Base-by-base conservation (phyloP, 1,140 invertebrate species). In the Neodiprion fabricii region DNA sequence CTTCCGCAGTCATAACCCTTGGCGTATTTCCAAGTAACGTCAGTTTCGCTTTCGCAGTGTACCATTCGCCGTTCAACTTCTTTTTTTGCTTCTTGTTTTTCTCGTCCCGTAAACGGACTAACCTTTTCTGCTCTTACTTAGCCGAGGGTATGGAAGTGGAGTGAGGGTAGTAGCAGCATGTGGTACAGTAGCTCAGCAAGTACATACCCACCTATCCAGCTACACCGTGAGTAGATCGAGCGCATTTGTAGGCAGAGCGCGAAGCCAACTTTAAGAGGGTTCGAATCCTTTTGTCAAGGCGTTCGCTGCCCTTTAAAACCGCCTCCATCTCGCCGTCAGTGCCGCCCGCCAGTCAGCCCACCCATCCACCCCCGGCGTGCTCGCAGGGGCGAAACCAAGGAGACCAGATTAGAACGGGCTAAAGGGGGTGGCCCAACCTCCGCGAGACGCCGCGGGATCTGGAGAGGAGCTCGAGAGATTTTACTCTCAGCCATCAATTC, bases 221-320 rank as follows among this genome's bases (percentile, higher is more conserved):
- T 28, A 70, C 12, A 14, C 14, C 2, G 68, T 14, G 12, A 70
- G 40, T 23, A 71, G 14, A 12, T 12, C 74, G 74, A 73, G 77
- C 77, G 77, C 82, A 88, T 88, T 86, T 82, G 84, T 86, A 86
- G 80, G 81, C 85, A 83, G 76, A 78, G 81, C 83, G 82, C 72
- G 77, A 79, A 77, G 78, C 79, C 76, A 86, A 83, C 85, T 88
- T 88, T 86, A 88, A 88, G 87, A 87, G 87, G 84, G 87, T 88
- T 85, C 28, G 28, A 40, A 40, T 61, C 81, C 84, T 86, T 82
- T 87, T 87, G 83, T 87, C 82, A 84, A 84, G 81, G 80, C 84
- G 81, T 80, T 86, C 82, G 84, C 83, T 85, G 85, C 85, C 84
- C 86, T 88, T 87, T 88, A 87, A 61, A 87, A 87, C 77, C 82